Evolutionary conservation across 2,888 invertebrate species (phyloP).

Genomic region (Ophraella communa): DNA sequence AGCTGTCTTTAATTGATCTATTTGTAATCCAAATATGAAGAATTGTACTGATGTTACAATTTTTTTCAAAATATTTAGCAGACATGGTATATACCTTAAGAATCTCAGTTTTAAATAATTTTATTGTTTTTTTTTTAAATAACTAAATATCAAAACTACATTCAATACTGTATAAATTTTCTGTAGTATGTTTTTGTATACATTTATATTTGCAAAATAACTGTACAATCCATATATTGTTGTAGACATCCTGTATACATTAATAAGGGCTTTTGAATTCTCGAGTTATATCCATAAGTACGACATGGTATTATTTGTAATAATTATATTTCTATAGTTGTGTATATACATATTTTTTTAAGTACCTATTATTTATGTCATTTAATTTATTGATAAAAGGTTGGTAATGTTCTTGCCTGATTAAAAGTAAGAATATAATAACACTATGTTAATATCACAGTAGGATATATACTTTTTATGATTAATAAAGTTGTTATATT

Average conservation of each 20-base stretch:
- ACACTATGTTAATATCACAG: conserved; percentile 53
- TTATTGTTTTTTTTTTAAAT: too few species aligned
- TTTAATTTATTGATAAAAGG: conserved; percentile 43
- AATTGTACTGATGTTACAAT: too few species aligned
- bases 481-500: conserved; percentile 57
- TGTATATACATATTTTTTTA: conserved; percentile 36
- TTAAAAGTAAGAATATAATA: conserved; percentile 45
- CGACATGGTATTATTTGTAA: conserved; percentile 32
- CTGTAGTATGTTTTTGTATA: not conserved
- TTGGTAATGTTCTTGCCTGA: conserved; percentile 51
- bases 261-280: not conserved
- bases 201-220: conserved; percentile 1
- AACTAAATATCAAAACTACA: too few species aligned
- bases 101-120: too few species aligned
- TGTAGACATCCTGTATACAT: conserved; percentile 2
- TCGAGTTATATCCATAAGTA: conserved; percentile 22
- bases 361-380: conserved; percentile 15
- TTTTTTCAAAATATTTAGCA: too few species aligned
- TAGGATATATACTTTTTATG: conserved; percentile 52
- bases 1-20: too few species aligned
- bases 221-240: conserved; percentile 1
- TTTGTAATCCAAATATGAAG: too few species aligned
- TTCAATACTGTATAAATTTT: too few species aligned
- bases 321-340: conserved; percentile 37
- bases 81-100: too few species aligned